These are phyloP conservation scores for Siniperca obscura DNA, from an alignment of 2,797 vertebrate species.

Conservation along the genomic window DNA sequence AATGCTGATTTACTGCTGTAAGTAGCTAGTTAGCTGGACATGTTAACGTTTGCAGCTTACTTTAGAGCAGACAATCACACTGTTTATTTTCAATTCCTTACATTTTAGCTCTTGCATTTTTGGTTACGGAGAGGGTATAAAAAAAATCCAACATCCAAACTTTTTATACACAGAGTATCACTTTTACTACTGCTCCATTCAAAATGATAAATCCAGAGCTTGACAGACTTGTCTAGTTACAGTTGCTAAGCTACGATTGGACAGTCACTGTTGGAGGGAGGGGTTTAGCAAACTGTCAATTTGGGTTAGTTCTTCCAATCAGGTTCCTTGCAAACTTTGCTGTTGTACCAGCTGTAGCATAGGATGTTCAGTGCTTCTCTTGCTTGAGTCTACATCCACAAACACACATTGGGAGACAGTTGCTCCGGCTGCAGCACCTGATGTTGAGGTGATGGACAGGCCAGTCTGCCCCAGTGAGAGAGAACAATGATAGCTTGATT, in stretches of 20 bases:
- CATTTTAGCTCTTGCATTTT: background rate
- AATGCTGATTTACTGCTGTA: background rate
- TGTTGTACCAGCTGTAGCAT: background rate
- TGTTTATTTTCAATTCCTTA: background rate
- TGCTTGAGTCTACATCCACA: background rate
- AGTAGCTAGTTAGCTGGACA: background rate
- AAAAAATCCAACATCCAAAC: background rate
- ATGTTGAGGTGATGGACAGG: constrained; percentile 53
- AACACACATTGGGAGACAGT: background rate
- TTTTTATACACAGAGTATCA: background rate
- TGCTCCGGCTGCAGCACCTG: constrained; percentile 24
- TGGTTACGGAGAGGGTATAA: background rate
- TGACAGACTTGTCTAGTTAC: background rate
- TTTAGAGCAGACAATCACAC: background rate
- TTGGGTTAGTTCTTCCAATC: background rate
- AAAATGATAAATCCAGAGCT: background rate
- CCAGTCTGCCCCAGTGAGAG: constrained; percentile 19
- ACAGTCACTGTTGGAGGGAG: background rate
- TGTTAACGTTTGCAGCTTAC: background rate
- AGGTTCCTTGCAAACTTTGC: background rate
- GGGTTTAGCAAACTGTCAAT: background rate
- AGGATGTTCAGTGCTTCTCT: background rate
- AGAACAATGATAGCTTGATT: constrained; percentile 59
- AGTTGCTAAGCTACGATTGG: background rate
- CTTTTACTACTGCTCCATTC: background rate